phyloP scores from a whole-genome alignment of 2,113 vertebrate genomes.

The Morone chrysops region DNA sequence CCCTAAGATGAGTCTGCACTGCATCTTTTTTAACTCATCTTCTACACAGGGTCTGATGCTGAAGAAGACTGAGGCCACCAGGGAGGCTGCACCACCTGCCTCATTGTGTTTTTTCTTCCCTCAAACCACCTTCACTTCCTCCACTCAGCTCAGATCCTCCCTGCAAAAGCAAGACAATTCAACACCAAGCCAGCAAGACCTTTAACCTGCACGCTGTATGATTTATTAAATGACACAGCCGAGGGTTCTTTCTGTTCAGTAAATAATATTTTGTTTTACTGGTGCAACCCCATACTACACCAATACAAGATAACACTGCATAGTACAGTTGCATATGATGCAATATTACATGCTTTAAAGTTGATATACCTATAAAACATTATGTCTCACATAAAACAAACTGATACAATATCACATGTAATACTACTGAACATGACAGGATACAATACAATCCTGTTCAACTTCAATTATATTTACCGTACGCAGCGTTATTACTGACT shows the following conservation, averaged over 20 bases:
- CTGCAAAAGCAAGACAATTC: not conserved
- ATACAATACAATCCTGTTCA: not conserved
- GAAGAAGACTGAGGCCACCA: not conserved
- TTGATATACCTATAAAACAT: not conserved
- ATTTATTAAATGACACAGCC: slow-evolving; percentile 27
- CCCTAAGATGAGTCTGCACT: not conserved
- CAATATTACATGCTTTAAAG: not conserved
- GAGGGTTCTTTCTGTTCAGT: slow-evolving; percentile 9
- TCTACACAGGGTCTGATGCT: slow-evolving; percentile 11
- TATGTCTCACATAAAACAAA: not conserved
- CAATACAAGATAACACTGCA: not conserved
- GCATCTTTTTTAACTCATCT: not conserved
- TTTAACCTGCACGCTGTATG: slow-evolving; percentile 17
- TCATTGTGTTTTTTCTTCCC: not conserved
- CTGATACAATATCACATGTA: not conserved
- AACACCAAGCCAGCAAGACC: slow-evolving; percentile 14
- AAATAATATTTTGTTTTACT: slow-evolving; percentile 15
- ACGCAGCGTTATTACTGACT: too few species aligned
- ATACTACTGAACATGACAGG: not conserved
- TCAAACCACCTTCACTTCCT: not conserved
- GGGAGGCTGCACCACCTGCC: slow-evolving; percentile 25
- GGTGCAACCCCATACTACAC: not conserved
- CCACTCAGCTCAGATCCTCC: not conserved
- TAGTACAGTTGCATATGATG: not conserved
- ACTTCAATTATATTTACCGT: too few species aligned